phyloP scores from a whole-genome alignment of 2,888 invertebrate species.

The Phyto melanocephala region DNA sequence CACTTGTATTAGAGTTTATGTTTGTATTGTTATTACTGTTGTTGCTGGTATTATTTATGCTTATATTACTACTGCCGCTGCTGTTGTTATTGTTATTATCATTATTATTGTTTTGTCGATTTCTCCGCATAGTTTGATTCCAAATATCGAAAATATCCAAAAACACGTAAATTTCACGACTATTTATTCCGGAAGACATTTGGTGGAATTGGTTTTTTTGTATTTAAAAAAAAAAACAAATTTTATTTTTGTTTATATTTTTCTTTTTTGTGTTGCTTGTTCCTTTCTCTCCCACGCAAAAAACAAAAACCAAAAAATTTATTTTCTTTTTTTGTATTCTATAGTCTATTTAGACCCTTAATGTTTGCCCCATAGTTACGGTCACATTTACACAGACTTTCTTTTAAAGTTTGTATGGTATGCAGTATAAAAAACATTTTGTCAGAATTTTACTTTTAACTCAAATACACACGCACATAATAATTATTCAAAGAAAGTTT shows the following conservation, averaged over 20 bases:
- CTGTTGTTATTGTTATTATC: conserved; percentile 63
- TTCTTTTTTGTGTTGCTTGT: conserved; percentile 4
- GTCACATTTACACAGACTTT: not conserved
- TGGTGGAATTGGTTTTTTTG: conserved; percentile 70
- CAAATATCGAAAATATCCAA: conserved; percentile 78
- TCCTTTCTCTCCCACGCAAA: conserved; percentile 6
- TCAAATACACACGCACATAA: not conserved
- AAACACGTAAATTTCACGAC: conserved; percentile 78
- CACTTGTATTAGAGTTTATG: conserved; percentile 37
- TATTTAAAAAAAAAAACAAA: conserved; percentile 29
- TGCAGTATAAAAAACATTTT: conserved; percentile 38
- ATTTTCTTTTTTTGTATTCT: not conserved
- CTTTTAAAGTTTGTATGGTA: conserved; percentile 36
- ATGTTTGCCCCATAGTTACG: conserved; percentile 33
- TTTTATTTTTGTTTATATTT: conserved; percentile 24
- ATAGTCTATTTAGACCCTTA: conserved; percentile 27
- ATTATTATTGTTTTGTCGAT: conserved; percentile 74
- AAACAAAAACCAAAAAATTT: conserved; percentile 32
- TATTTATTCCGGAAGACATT: conserved; percentile 78
- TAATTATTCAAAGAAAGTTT: not conserved
- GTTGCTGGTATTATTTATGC: conserved; percentile 11
- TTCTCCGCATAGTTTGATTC: conserved; percentile 77
- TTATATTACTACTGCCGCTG: conserved; percentile 17
- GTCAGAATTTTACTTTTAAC: not conserved
- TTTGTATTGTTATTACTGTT: conserved; percentile 35